Evolutionary conservation across 2,888 invertebrate species (phyloP).

Genomic region (Diaphora mendica): DNA sequence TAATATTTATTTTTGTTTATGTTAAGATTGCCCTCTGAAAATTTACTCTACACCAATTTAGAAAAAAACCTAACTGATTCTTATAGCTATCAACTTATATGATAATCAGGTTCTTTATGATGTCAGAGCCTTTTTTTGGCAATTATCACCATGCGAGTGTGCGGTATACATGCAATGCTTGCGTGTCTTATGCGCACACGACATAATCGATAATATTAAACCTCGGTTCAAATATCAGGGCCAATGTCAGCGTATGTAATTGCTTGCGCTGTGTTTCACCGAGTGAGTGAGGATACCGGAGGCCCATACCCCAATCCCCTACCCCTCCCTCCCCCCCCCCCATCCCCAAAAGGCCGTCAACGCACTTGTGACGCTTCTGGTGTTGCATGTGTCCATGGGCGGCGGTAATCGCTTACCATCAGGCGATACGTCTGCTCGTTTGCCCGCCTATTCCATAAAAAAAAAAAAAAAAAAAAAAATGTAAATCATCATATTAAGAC

Average conservation of each 20-base stretch:
- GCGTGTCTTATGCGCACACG: slow-evolving; percentile 31
- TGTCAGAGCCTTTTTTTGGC: slow-evolving; percentile 32
- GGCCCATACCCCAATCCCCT: too few species aligned
- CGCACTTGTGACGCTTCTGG: too few species aligned
- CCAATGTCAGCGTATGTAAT: slow-evolving; percentile 66
- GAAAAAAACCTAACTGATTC: slow-evolving; percentile 34
- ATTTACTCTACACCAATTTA: slow-evolving; percentile 30
- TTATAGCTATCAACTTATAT: slow-evolving; percentile 27
- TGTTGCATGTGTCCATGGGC: too few species aligned
- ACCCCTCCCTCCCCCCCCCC: too few species aligned
- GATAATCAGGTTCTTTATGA: slow-evolving; percentile 32
- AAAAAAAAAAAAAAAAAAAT: too few species aligned
- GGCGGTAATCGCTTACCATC: too few species aligned
- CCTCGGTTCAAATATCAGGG: slow-evolving; percentile 65
- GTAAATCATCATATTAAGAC: slow-evolving; percentile 33
- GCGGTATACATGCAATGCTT: slow-evolving; percentile 26
- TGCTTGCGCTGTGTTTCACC: too few species aligned
- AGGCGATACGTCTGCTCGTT: too few species aligned
- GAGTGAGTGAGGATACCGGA: too few species aligned
- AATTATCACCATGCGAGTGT: slow-evolving; percentile 21
- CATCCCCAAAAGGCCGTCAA: too few species aligned
- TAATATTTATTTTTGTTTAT: neutral
- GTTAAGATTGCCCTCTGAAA: slow-evolving; percentile 18
- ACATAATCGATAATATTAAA: slow-evolving; percentile 45
- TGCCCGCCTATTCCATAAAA: too few species aligned